These are phyloP conservation scores for Tyria jacobaeae DNA, from an alignment of 2,888 invertebrate genomes.

Conservation along the genomic window DNA sequence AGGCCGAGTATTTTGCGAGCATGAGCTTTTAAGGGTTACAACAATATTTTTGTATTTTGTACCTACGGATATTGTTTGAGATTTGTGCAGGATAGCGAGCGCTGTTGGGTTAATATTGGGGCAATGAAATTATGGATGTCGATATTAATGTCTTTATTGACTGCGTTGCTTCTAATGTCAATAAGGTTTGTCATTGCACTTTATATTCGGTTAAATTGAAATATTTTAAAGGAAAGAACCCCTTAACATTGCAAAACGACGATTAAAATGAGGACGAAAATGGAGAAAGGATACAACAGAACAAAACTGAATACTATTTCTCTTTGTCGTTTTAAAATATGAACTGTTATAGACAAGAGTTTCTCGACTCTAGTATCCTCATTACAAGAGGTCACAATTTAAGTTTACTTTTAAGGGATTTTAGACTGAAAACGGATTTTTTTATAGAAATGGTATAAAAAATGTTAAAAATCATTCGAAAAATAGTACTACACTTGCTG, in stretches of 20 bases:
- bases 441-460: too few species aligned
- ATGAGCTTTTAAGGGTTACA: constrained; percentile 28
- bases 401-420: background rate
- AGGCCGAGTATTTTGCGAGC: constrained; percentile 26
- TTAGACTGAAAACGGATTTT: too few species aligned
- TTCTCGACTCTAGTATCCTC: background rate
- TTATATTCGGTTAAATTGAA: background rate
- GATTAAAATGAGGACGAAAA: background rate
- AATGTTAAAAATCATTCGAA: too few species aligned
- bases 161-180: background rate
- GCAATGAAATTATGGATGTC: constrained; percentile 18
- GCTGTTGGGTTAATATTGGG: constrained; percentile 15
- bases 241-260: background rate
- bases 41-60: constrained; percentile 31
- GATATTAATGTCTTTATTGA: constrained; percentile 5
- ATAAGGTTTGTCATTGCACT: background rate
- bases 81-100: constrained; percentile 24
- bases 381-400: background rate
- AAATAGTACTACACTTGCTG: too few species aligned
- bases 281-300: background rate
- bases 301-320: background rate
- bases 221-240: background rate
- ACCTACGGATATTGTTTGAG: constrained; percentile 11
- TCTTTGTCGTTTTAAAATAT: background rate
- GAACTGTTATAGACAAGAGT: background rate